phyloP scores from a whole-genome alignment of 2,888 invertebrate genomes.

The Temnothorax unifasciatus region DNA sequence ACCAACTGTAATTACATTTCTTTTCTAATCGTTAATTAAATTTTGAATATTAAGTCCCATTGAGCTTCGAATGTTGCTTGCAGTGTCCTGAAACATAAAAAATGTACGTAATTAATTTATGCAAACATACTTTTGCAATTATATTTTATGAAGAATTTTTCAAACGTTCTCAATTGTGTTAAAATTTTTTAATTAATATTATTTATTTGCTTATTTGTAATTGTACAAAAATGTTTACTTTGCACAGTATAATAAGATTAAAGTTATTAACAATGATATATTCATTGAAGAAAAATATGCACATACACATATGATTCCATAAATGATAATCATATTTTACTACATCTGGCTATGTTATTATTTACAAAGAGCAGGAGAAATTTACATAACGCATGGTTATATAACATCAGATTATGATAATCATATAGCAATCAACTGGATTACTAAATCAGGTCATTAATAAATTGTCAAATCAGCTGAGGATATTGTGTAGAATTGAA shows the following conservation, averaged over 20 bases:
- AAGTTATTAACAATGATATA: background rate
- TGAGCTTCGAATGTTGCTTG: background rate
- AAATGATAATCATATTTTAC: background rate
- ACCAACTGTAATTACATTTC: background rate
- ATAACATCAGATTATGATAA: conserved; percentile 47
- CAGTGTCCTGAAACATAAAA: conserved; percentile 39
- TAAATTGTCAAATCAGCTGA: conserved; percentile 47
- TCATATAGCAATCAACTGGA: conserved; percentile 32
- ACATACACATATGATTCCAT: background rate
- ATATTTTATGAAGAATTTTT: background rate
- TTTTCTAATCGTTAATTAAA: conserved; percentile 17
- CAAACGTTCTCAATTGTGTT: background rate
- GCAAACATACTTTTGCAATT: background rate
- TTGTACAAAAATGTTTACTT: background rate
- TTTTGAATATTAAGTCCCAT: conserved; percentile 5
- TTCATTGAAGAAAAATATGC: background rate
- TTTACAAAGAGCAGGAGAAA: conserved; percentile 19
- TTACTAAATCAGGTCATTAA: conserved; percentile 39
- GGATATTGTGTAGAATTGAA: conserved; percentile 39
- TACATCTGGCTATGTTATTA: background rate
- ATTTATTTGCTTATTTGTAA: background rate
- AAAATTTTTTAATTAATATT: background rate
- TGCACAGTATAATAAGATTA: background rate
- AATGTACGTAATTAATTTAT: conserved; percentile 4
- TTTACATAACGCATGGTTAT: background rate